phyloP scores from a whole-genome alignment of 2,888 invertebrate genomes.

The Leucoptera coffeella region DNA sequence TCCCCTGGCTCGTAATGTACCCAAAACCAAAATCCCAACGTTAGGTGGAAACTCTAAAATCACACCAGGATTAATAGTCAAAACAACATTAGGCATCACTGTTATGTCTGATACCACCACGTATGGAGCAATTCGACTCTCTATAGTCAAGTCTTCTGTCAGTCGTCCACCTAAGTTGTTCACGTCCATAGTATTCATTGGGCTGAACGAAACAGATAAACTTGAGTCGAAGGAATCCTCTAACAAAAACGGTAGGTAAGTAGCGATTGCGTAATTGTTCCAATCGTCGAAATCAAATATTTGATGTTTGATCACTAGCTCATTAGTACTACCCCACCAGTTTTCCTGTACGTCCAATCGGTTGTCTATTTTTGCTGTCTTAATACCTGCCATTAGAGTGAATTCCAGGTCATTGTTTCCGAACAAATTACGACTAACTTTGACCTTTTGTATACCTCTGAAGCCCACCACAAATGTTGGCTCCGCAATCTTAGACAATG shows the following conservation, averaged over 20 bases:
- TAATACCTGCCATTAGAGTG: slow-evolving; percentile 86
- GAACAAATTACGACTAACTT: slow-evolving; percentile 83
- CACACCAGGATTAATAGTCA: slow-evolving; percentile 85
- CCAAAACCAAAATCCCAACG: slow-evolving; percentile 92
- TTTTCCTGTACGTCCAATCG: slow-evolving; percentile 85
- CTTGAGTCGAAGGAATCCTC: slow-evolving; percentile 72
- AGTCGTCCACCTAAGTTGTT: slow-evolving; percentile 74
- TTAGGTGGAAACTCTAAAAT: slow-evolving; percentile 91
- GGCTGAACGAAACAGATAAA: slow-evolving; percentile 62
- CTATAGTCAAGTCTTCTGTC: slow-evolving; percentile 58
- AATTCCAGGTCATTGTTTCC: slow-evolving; percentile 79
- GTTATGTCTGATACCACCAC: slow-evolving; percentile 85
- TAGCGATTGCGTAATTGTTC: slow-evolving; percentile 95
- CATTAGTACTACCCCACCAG: slow-evolving; percentile 89
- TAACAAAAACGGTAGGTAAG: slow-evolving; percentile 81
- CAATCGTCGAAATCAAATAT: slow-evolving; percentile 99
- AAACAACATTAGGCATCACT: slow-evolving; percentile 87
- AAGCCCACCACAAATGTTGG: slow-evolving; percentile 86
- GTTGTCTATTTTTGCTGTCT: slow-evolving; percentile 82
- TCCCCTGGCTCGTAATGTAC: slow-evolving; percentile 81
- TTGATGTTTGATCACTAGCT: slow-evolving; percentile 66
- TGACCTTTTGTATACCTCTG: slow-evolving; percentile 90
- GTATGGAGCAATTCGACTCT: slow-evolving; percentile 65
- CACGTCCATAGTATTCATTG: slow-evolving; percentile 49
- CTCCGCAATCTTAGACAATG: slow-evolving; percentile 28